Conservation (phyloP, 2,888 invertebrate genomes). For the Drosophila robusta region DNA sequence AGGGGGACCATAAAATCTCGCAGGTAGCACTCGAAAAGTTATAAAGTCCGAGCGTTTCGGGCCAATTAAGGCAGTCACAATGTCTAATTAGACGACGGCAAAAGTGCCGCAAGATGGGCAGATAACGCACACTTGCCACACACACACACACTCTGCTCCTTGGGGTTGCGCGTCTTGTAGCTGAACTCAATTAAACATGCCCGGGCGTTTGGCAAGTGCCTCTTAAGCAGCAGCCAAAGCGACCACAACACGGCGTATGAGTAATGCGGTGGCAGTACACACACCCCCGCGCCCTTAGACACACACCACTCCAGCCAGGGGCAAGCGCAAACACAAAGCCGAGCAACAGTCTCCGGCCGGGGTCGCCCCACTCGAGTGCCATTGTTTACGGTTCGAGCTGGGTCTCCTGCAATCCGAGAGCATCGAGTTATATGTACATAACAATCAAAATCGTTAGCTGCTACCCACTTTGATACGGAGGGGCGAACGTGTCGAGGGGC, state of each 20-base stretch:
- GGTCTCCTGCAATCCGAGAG: slow-evolving; percentile 62
- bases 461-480: slow-evolving; percentile 27
- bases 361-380: slow-evolving; percentile 44
- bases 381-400: slow-evolving; percentile 62
- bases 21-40: slow-evolving; percentile 51
- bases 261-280: slow-evolving; percentile 52
- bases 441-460: slow-evolving; percentile 77
- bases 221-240: slow-evolving; percentile 52
- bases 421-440: slow-evolving; percentile 61
- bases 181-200: slow-evolving; percentile 63
- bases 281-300: background rate
- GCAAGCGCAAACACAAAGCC: slow-evolving; percentile 36
- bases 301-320: slow-evolving; percentile 10
- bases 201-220: slow-evolving; percentile 54
- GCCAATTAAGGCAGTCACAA: slow-evolving; percentile 74
- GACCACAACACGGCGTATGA: slow-evolving; percentile 64
- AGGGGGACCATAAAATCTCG: slow-evolving; percentile 33
- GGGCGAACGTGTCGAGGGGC: background rate
- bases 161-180: slow-evolving; percentile 12
- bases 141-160: slow-evolving; percentile 20
- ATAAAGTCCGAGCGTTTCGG: slow-evolving; percentile 65
- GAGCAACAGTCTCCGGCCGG: slow-evolving; percentile 44
- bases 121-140: slow-evolving; percentile 63
- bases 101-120: slow-evolving; percentile 57
- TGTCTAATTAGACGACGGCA: slow-evolving; percentile 74